phyloP scores from a whole-genome alignment of 2,888 invertebrate genomes.

The Rhogogaster chlorosoma region DNA sequence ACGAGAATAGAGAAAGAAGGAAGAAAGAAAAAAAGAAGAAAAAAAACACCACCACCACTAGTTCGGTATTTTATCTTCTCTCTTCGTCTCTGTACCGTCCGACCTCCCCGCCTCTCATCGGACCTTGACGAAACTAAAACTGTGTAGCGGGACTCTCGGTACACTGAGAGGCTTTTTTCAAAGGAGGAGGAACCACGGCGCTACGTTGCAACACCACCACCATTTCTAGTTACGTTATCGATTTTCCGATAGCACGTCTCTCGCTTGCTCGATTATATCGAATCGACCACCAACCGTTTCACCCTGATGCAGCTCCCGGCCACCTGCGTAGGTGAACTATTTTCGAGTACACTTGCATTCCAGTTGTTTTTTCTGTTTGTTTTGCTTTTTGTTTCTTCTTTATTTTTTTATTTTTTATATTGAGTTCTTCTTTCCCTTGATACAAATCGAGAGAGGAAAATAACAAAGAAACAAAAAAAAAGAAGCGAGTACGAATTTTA shows the following conservation, averaged over 20 bases:
- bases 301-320: conserved; percentile 14
- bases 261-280: conserved; percentile 74
- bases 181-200: neutral
- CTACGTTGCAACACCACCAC: conserved; percentile 1
- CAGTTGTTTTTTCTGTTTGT: neutral
- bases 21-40: neutral
- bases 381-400: neutral
- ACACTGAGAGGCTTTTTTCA: neutral
- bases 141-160: conserved; percentile 10
- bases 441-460: neutral
- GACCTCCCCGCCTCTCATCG: neutral
- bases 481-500: neutral
- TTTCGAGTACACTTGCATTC: neutral
- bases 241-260: conserved; percentile 77
- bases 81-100: neutral
- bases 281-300: conserved; percentile 42
- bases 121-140: conserved; percentile 1
- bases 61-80: neutral
- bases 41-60: neutral
- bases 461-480: neutral
- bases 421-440: neutral
- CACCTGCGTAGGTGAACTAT: conserved; percentile 25
- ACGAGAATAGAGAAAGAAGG: no score
- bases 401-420: neutral
- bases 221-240: conserved; percentile 66